phyloP scores from a whole-genome alignment of 2,113 vertebrate species.

The Ursus arctos region DNA sequence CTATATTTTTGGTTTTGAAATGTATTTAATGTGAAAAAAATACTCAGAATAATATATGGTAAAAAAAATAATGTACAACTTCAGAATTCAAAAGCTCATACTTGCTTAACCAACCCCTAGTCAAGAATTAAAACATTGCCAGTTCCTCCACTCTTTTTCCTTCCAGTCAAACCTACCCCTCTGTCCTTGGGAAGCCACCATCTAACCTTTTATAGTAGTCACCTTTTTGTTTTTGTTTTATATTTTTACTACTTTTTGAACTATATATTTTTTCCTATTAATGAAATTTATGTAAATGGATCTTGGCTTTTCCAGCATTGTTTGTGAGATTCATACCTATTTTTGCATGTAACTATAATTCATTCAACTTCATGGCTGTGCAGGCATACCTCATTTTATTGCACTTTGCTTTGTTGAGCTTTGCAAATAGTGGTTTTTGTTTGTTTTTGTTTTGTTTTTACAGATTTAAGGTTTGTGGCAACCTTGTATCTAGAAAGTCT shows the following conservation, averaged over 20 bases:
- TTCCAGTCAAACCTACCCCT: not conserved
- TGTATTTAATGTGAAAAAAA: slow-evolving; percentile 20
- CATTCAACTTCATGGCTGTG: not conserved
- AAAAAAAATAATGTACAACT: not conserved
- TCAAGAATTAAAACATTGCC: not conserved
- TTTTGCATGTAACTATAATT: not conserved
- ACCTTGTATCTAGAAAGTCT: not conserved
- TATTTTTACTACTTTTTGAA: slow-evolving; percentile 3
- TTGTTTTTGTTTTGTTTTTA: not conserved
- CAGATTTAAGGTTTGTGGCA: not conserved
- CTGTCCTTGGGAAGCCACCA: not conserved
- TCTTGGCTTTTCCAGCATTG: not conserved
- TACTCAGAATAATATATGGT: not conserved
- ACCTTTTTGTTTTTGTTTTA: slow-evolving; percentile 15
- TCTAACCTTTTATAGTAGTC: not conserved
- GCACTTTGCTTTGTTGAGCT: not conserved
- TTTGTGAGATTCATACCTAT: not conserved
- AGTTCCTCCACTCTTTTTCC: not conserved
- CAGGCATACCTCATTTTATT: not conserved
- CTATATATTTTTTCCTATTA: not conserved
- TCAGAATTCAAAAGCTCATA: not conserved
- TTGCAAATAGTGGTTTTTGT: not conserved
- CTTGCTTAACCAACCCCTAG: not conserved
- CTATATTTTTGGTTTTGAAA: not conserved
- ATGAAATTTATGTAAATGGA: not conserved